phyloP scores from a whole-genome alignment of 1,140 invertebrate genomes.

The Homalodisca vitripennis region DNA sequence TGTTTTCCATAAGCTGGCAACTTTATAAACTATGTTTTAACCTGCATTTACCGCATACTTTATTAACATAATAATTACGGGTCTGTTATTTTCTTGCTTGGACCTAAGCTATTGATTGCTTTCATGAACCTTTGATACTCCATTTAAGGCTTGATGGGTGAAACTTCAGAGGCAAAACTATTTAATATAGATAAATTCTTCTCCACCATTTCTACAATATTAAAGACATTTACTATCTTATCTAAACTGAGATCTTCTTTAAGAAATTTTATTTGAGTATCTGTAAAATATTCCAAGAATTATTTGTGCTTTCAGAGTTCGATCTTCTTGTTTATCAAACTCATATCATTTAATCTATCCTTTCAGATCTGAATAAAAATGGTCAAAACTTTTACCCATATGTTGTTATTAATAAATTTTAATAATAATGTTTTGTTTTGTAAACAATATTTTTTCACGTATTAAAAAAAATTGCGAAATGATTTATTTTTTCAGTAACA shows the following conservation, averaged over 20 bases:
- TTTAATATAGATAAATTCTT: not conserved
- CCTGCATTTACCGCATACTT: not conserved
- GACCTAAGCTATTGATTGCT: not conserved
- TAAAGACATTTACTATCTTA: not conserved
- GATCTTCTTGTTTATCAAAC: not conserved
- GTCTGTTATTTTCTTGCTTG: not conserved
- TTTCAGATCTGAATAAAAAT: not conserved
- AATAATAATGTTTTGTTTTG: not conserved
- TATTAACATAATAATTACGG: not conserved
- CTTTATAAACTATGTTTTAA: not conserved
- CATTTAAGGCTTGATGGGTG: not conserved
- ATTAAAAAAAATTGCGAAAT: not conserved
- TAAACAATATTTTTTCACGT: not conserved
- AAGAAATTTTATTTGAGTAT: not conserved
- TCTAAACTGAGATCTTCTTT: not conserved
- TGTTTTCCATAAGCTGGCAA: not conserved
- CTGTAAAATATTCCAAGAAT: not conserved
- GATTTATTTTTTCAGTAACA: not conserved
- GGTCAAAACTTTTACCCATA: not conserved
- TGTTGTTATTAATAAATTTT: not conserved
- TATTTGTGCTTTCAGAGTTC: not conserved
- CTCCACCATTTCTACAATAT: not conserved
- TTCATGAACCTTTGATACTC: not conserved
- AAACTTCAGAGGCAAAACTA: not conserved
- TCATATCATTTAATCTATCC: not conserved